Conservation (phyloP, 2,113 vertebrate genomes). For the Chaenogobius annularis region DNA sequence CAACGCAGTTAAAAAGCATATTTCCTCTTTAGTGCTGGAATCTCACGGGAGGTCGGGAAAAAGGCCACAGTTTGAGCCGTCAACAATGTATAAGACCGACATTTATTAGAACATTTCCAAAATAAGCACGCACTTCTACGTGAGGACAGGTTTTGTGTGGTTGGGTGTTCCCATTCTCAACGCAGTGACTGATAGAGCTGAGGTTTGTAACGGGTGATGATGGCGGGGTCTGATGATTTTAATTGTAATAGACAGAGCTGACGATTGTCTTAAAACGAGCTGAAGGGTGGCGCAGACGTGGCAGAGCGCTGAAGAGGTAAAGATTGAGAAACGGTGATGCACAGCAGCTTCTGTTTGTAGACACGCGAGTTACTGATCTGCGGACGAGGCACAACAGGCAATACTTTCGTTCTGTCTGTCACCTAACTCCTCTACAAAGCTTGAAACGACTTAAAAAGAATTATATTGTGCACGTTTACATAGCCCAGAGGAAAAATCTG, state of each 20-base stretch:
- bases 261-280: constrained; percentile 34
- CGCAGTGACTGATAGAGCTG: constrained; percentile 27
- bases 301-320: constrained; percentile 4
- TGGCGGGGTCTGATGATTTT: not conserved
- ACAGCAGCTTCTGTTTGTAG: constrained; percentile 39
- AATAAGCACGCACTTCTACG: constrained; percentile 7
- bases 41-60: constrained; percentile 27
- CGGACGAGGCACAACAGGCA: not conserved
- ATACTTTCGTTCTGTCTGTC: not conserved
- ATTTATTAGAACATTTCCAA: constrained; percentile 31
- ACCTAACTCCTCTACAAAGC: no score
- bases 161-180: constrained; percentile 26
- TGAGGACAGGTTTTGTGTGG: constrained; percentile 15
- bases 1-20: not conserved
- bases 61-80: constrained; percentile 21
- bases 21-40: constrained; percentile 13
- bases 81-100: constrained; percentile 11
- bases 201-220: not conserved
- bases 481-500: no score
- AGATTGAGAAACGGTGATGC: constrained; percentile 39
- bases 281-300: constrained; percentile 30
- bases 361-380: constrained; percentile 39
- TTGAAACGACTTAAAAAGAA: no score
- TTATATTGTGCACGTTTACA: no score
- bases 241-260: not conserved